Evolutionary conservation across 1,140 invertebrate species (phyloP).

Genomic region (Brachionus rotundiformis): DNA sequence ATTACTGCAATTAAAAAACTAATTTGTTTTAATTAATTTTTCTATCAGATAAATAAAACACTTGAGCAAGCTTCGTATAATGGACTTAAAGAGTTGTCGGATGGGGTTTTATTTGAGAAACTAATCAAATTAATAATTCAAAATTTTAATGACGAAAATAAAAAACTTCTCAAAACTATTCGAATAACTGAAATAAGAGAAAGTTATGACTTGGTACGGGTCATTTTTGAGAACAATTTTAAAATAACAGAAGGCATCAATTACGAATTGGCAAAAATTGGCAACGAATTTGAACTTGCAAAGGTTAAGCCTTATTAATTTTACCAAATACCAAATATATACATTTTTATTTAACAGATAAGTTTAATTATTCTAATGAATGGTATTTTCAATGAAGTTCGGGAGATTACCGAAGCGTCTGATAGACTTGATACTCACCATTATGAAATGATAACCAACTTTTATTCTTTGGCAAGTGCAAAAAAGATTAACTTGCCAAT

Average conservation of each 20-base stretch:
- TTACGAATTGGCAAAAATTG: slow-evolving; percentile 38
- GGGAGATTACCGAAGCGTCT: slow-evolving; percentile 16
- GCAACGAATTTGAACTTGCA: slow-evolving; percentile 45
- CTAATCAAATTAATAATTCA: slow-evolving; percentile 3
- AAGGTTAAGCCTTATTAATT: not conserved
- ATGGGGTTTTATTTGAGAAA: slow-evolving; percentile 20
- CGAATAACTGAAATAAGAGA: not conserved
- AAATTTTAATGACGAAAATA: slow-evolving; percentile 42
- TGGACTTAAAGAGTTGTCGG: slow-evolving; percentile 23
- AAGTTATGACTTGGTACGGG: not conserved
- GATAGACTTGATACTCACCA: slow-evolving; percentile 33
- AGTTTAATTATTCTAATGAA: slow-evolving; percentile 34
- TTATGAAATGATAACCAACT: slow-evolving; percentile 22
- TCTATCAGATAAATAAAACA: slow-evolving; percentile 14
- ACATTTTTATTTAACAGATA: not conserved
- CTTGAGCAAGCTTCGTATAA: slow-evolving; percentile 18
- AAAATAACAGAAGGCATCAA: slow-evolving; percentile 38
- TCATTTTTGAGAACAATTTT: slow-evolving; percentile 26
- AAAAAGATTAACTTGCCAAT: slow-evolving; percentile 26
- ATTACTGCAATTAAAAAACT: not conserved
- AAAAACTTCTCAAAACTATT: slow-evolving; percentile 12
- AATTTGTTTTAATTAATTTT: not conserved
- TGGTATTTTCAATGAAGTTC: slow-evolving; percentile 26
- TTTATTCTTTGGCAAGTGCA: not conserved
- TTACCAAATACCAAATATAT: not conserved